A percentile compares a stretch with the other conserved stretches of the same genome.
phyloP scores from a whole-genome alignment of 2,113 vertebrate species.

The Cyanistes caeruleus region DNA sequence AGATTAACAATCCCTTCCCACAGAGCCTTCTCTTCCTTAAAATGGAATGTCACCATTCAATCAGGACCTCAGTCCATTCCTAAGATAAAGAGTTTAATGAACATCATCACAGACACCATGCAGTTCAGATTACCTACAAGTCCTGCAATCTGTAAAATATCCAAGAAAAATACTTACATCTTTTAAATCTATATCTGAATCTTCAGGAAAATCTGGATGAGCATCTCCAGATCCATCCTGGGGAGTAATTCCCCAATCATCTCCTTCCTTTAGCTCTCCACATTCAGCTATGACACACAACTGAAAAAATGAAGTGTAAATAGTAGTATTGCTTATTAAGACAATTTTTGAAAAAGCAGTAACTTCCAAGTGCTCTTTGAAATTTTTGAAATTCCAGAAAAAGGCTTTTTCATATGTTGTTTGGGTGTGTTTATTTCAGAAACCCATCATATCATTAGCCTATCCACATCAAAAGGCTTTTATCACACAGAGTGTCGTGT shows the following conservation, averaged over 20 bases:
- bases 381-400: background rate
- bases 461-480: background rate
- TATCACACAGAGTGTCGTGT: background rate
- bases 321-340: background rate
- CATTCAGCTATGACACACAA: constrained; percentile 88
- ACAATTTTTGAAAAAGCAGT: background rate
- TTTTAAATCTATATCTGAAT: constrained; percentile 88
- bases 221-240: constrained; percentile 86
- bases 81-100: background rate
- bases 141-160: background rate
- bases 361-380: background rate
- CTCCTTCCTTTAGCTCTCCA: constrained; percentile 88
- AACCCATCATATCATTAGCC: background rate
- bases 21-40: background rate
- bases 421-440: background rate
- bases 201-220: constrained; percentile 92
- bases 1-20: background rate
- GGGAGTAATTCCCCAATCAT: constrained; percentile 81
- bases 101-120: background rate
- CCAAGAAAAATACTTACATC: constrained; percentile 79
- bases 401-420: constrained; percentile 10
- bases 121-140: background rate
- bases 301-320: constrained; percentile 68
- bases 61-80: background rate
- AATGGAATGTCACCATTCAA: background rate